Percentiles rank a stretch among this genome's conserved stretches.
These are phyloP conservation scores for Cheilosia vulpina DNA, from an alignment of 2,888 invertebrate genomes.

Conservation along the genomic window DNA sequence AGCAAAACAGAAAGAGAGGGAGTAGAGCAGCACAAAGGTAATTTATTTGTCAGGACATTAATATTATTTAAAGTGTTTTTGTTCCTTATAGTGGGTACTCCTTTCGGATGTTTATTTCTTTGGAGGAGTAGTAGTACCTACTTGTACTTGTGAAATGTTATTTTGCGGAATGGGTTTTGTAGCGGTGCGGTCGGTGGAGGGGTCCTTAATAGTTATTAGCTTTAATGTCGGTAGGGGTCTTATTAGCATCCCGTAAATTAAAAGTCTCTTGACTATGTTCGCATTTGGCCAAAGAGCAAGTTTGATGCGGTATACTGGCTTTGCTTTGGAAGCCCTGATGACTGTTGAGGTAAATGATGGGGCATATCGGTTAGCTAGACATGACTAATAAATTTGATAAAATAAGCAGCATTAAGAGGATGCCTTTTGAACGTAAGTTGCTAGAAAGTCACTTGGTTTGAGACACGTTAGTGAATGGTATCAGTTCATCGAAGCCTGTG, in stretches of 20 bases:
- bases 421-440: constrained; percentile 42
- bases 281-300: constrained; percentile 42
- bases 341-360: constrained; percentile 50
- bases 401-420: constrained; percentile 38
- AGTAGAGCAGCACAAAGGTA: constrained; percentile 56
- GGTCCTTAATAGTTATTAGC: constrained; percentile 70
- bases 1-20: constrained; percentile 14
- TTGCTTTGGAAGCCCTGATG: constrained; percentile 54
- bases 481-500: too few relatives aligned
- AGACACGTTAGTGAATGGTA: too few relatives aligned
- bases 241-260: constrained; percentile 69
- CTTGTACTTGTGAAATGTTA: constrained; percentile 63
- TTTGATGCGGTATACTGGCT: constrained; percentile 48
- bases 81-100: constrained; percentile 62
- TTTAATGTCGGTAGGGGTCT: constrained; percentile 59
- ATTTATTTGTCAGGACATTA: constrained; percentile 74
- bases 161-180: constrained; percentile 65
- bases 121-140: constrained; percentile 43
- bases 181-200: constrained; percentile 25
- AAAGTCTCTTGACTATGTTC: constrained; percentile 55
- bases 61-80: constrained; percentile 74
- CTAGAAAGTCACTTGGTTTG: background rate
- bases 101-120: constrained; percentile 70
- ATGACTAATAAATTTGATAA: constrained; percentile 48
- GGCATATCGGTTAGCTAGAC: constrained; percentile 42